Evolutionary conservation across 2,888 invertebrate species (phyloP).

Genomic region (Resseliella maxima): DNA sequence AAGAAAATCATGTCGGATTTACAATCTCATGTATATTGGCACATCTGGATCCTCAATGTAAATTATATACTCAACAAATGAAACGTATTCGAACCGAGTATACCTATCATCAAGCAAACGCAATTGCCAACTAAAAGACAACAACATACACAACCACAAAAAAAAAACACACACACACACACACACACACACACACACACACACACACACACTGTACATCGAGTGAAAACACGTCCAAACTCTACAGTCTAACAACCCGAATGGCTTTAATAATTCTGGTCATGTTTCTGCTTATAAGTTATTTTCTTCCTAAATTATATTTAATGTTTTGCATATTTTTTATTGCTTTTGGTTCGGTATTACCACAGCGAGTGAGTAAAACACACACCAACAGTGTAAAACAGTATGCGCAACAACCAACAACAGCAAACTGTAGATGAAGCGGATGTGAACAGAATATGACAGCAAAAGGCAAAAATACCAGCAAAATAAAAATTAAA

Average conservation of each 20-base stretch:
- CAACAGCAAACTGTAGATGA: conserved; percentile 43
- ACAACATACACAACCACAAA: background rate
- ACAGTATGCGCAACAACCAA: conserved; percentile 47
- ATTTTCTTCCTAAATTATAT: conserved; percentile 56
- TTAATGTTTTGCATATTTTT: conserved; percentile 56
- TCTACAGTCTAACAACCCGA: background rate
- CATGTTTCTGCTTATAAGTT: conserved; percentile 56
- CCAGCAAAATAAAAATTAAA: background rate
- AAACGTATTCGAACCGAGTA: background rate
- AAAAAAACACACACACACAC: background rate
- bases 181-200: no score
- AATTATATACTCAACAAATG: conserved; percentile 26
- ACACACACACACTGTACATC: no score
- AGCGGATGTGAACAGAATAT: conserved; percentile 48
- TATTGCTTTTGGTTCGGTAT: background rate
- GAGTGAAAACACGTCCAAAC: conserved; percentile 5
- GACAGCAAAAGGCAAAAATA: background rate
- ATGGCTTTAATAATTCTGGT: conserved; percentile 55
- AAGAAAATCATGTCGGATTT: background rate
- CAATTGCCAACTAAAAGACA: background rate
- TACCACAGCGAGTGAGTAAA: background rate
- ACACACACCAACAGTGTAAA: background rate
- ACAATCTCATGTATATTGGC: conserved; percentile 41
- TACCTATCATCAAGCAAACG: background rate
- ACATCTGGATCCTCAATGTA: conserved; percentile 47